Evolutionary conservation across 2,888 invertebrate species (phyloP).

Genomic region (Leucophenga montana): DNA sequence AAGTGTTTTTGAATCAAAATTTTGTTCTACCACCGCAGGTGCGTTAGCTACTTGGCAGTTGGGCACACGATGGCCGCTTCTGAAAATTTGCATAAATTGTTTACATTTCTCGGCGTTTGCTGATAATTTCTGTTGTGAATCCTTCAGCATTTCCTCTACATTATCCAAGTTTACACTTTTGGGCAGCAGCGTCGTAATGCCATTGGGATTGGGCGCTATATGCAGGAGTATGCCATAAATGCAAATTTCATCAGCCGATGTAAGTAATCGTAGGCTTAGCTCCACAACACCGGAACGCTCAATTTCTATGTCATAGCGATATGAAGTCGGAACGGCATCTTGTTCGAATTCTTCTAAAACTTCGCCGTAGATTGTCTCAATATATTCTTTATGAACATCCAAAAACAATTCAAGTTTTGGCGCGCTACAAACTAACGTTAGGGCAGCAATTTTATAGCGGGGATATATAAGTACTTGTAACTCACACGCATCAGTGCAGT

Average conservation of each 20-base stretch:
- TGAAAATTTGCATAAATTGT: constrained; percentile 57
- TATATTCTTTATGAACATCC: constrained; percentile 65
- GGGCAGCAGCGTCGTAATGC: constrained; percentile 59
- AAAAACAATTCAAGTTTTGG: constrained; percentile 67
- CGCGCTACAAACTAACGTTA: constrained; percentile 65
- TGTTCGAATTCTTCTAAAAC: constrained; percentile 48
- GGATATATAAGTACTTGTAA: constrained; percentile 54
- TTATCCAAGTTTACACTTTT: constrained; percentile 61
- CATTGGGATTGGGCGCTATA: constrained; percentile 66
- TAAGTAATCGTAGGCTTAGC: constrained; percentile 62
- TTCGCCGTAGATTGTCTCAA: constrained; percentile 64
- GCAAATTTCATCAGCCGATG: constrained; percentile 62
- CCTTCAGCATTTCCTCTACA: constrained; percentile 62
- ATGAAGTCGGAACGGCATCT: constrained; percentile 50
- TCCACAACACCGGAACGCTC: constrained; percentile 63
- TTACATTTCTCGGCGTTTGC: constrained; percentile 62
- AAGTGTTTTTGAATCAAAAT: background rate
- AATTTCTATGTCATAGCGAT: constrained; percentile 69
- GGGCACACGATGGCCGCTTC: constrained; percentile 32
- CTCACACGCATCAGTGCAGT: constrained; percentile 59
- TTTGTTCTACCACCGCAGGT: background rate
- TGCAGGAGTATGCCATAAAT: constrained; percentile 68
- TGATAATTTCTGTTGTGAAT: constrained; percentile 49
- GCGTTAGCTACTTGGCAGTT: background rate
- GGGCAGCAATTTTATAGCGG: constrained; percentile 62